Percentiles rank a stretch among this genome's conserved stretches.
Evolutionary conservation across 2,888 invertebrate genomes (phyloP).

Genomic region (Apamea crenata): DNA sequence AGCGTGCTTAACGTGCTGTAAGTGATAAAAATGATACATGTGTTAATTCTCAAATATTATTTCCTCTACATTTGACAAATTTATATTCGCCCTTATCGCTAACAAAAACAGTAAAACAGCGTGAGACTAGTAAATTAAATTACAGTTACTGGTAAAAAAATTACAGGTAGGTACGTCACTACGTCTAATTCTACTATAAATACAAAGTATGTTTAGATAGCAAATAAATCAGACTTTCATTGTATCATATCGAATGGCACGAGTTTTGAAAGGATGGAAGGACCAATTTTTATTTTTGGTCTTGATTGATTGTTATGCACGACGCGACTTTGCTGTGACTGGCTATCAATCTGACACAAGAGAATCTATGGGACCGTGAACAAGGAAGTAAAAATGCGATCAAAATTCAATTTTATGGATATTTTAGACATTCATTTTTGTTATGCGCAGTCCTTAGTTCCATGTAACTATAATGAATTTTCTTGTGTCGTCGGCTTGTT

Average conservation of each 20-base stretch:
- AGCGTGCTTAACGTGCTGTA: slow-evolving; percentile 39
- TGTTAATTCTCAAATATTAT: slow-evolving; percentile 37
- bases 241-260: slow-evolving; percentile 62
- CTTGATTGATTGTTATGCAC: not conserved
- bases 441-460: not conserved
- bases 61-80: slow-evolving; percentile 36
- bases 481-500: not conserved
- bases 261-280: slow-evolving; percentile 26
- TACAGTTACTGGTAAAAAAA: slow-evolving; percentile 66
- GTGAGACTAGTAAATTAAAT: slow-evolving; percentile 72
- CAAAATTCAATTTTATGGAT: not conserved
- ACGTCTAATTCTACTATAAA: slow-evolving; percentile 58
- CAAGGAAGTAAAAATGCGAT: not conserved
- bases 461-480: not conserved
- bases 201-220: slow-evolving; percentile 55
- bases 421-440: not conserved
- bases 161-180: slow-evolving; percentile 57
- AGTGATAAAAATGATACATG: slow-evolving; percentile 57
- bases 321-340: not conserved
- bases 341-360: slow-evolving; percentile 3
- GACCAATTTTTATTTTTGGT: slow-evolving; percentile 34
- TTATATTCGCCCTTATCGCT: not conserved
- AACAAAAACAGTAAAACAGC: slow-evolving; percentile 67
- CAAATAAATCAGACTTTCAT: slow-evolving; percentile 68
- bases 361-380: not conserved